Percentiles rank a stretch among this genome's conserved stretches.
Conservation (phyloP, 2,888 invertebrate genomes). For the Drosophila mimica region DNA sequence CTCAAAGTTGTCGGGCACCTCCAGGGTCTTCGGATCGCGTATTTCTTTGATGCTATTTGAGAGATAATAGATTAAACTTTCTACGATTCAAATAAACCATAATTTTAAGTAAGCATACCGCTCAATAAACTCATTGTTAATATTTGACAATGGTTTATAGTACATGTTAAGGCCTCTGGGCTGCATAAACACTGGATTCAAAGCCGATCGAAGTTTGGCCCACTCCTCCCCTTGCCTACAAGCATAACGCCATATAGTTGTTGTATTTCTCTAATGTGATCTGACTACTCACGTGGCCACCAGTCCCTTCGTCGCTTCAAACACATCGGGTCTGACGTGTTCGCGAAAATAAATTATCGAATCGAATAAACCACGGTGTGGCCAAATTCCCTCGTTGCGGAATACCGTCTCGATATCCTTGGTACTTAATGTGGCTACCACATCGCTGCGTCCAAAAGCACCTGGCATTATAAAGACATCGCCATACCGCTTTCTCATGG, state of each 20-base stretch:
- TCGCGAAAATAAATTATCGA: constrained; percentile 79
- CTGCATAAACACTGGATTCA: constrained; percentile 88
- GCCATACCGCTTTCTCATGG: constrained; percentile 55
- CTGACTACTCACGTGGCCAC: constrained; percentile 44
- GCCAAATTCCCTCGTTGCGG: constrained; percentile 85
- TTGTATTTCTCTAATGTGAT: fast-evolving
- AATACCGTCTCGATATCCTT: constrained; percentile 85
- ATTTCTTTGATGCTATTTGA: constrained; percentile 78
- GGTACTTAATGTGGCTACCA: constrained; percentile 85
- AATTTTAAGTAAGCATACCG: constrained; percentile 40
- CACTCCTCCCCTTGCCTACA: constrained; percentile 88
- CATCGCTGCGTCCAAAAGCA: constrained; percentile 70
- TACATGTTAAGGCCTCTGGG: constrained; percentile 86
- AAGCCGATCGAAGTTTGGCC: constrained; percentile 84
- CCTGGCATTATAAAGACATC: constrained; percentile 83
- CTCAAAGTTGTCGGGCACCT: constrained; percentile 85
- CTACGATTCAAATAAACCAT: neutral
- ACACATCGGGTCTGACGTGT: constrained; percentile 56
- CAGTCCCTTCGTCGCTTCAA: constrained; percentile 47
- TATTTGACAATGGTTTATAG: constrained; percentile 83
- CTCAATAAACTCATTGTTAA: constrained; percentile 84
- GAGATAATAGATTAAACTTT: neutral
- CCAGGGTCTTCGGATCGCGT: constrained; percentile 60
- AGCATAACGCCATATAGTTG: neutral
- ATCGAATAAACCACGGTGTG: constrained; percentile 83